Percentiles rank a stretch among this genome's conserved stretches.
phyloP scores from a whole-genome alignment of 2,113 vertebrate species.

The Haemorhous mexicanus region DNA sequence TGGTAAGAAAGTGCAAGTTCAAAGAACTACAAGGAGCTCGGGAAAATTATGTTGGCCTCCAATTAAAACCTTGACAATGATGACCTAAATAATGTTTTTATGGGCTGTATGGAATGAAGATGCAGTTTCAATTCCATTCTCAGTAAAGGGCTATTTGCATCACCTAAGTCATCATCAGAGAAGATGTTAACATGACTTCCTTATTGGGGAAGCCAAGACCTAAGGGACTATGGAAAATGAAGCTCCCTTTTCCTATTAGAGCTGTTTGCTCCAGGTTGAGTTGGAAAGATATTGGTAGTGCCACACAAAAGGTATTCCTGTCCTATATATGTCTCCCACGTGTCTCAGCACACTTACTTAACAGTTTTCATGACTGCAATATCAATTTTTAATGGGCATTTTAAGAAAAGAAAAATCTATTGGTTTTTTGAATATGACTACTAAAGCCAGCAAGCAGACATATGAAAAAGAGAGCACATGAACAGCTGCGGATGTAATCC shows the following conservation, averaged over 20 bases:
- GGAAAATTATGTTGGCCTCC: not conserved
- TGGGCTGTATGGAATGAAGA: not conserved
- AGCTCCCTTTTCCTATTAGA: not conserved
- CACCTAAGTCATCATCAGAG: not conserved
- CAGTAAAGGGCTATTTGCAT: constrained; percentile 8
- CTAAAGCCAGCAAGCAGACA: not conserved
- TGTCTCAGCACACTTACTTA: not conserved
- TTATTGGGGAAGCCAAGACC: not conserved
- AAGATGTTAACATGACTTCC: not conserved
- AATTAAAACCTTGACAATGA: not conserved
- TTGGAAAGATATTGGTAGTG: not conserved
- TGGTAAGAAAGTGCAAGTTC: not conserved
- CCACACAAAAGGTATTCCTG: not conserved
- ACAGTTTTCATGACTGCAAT: not conserved
- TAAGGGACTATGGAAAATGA: not conserved
- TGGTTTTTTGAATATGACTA: not conserved
- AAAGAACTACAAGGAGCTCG: not conserved
- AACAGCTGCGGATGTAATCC: constrained; percentile 27
- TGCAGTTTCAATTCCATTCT: not conserved
- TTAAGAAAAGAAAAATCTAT: not conserved
- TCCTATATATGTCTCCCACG: not conserved
- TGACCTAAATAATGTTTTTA: not conserved
- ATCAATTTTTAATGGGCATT: not conserved
- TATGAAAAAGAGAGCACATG: not conserved
- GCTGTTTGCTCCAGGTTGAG: not conserved